Base-by-base conservation (phyloP, 2,113 vertebrate genomes). In the Microtus oregoni region DNA sequence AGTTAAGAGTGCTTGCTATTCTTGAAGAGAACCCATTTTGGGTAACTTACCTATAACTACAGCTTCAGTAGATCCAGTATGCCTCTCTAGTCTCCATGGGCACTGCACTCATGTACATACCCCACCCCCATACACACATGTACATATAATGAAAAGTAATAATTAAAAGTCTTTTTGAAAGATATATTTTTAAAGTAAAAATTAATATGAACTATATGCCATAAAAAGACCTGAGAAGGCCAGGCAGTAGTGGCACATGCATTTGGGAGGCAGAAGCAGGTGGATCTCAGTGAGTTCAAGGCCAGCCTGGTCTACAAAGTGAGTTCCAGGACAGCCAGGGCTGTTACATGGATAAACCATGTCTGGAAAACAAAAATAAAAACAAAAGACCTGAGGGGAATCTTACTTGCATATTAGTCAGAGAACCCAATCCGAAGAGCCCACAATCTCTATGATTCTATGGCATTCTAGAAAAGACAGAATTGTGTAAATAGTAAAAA, bases 381-480 rank as follows among this genome's bases (percentile, higher is more conserved):
- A 67, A 68, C 30, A 67, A 30, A 67, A 67, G 12, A 32, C 15
- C 68, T 3, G 2, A 72, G 89, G 63, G 67, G 50, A 58, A 91
- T 4, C 30, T 79, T 86, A 72, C 88, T 79, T 87, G 38, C n/a
- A 38, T 95, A 63, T 94, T 77, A 92, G 32, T 41, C 81, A 79
- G 10, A 73, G 67, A 94, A 88, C 28, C 22, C 50, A 82, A 63
- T 70, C 47, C 13, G 0, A 79, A 94, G 93, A 75, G 47, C 4
- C 85, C 68, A 11, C 17, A 15, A 61, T 24, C 26, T 90, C 1
- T 81, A 8, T 90, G 63, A 92, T 89, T 96, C 38, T 67, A 8
- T 73, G 78, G 72, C 61, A 77, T 47, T 91, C 72, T 95, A 52
- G 58, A 90, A 94, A 92, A 92, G 81, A 38, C 41, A 92, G 55